Conservation (phyloP, 2,797 vertebrate species). For the Pipistrellus pygmaeus region DNA sequence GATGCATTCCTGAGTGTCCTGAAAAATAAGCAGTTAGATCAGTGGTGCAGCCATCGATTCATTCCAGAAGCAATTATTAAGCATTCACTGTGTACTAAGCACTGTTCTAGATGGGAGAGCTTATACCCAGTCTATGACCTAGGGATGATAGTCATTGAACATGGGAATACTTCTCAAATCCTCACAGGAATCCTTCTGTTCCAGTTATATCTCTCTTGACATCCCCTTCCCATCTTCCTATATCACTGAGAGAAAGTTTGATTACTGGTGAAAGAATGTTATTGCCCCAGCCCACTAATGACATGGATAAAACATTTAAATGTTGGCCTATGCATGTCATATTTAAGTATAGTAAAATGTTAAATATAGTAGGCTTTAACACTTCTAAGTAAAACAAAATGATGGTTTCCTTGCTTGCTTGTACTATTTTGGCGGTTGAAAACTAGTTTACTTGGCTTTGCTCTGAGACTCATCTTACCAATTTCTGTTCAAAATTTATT, state of each 20-base stretch:
- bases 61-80: background rate
- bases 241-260: background rate
- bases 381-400: background rate
- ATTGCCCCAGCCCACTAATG: background rate
- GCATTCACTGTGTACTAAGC: background rate
- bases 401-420: background rate
- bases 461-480: background rate
- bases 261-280: background rate
- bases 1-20: background rate
- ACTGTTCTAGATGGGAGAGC: background rate
- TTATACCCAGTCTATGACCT: background rate
- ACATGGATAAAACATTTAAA: background rate
- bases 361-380: background rate
- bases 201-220: background rate
- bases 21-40: background rate
- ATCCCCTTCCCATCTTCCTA: fast-evolving
- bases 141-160: background rate
- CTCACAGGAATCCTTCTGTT: background rate
- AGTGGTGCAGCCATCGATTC: background rate
- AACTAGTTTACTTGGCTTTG: background rate
- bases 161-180: fast-evolving
- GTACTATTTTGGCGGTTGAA: background rate
- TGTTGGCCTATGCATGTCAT: background rate
- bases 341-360: background rate
- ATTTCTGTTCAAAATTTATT: background rate